A percentile compares a stretch with the other conserved stretches of the same genome.
Conservation (phyloP, 2,113 vertebrate species). For the Rousettus leschenaultii region DNA sequence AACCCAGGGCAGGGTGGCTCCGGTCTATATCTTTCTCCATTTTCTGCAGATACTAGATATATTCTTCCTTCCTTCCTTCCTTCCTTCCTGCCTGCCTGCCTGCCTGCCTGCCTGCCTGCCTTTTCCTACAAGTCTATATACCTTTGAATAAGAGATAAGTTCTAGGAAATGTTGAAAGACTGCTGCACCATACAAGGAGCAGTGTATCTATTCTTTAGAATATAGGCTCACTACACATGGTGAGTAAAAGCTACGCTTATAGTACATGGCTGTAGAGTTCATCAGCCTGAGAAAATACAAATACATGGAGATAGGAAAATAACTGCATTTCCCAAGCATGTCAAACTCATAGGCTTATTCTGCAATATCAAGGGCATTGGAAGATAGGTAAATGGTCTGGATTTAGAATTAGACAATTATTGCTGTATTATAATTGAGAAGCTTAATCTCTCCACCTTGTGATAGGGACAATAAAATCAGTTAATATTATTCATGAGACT, state of each 20-base stretch:
- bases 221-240: neutral
- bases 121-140: neutral
- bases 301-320: neutral
- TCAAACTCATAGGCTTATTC: neutral
- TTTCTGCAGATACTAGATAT: neutral
- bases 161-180: neutral
- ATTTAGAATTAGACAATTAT: neutral
- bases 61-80: neutral
- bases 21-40: neutral
- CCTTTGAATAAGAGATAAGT: neutral
- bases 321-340: neutral
- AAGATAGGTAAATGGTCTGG: neutral
- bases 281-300: neutral
- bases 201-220: neutral
- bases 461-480: neutral
- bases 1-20: neutral
- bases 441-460: neutral
- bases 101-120: too few relatives aligned
- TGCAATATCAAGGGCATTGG: neutral
- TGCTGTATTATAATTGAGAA: neutral
- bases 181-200: neutral
- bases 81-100: too few relatives aligned
- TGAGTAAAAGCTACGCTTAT: neutral
- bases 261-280: too few relatives aligned
- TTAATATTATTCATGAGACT: neutral